Evolutionary conservation across 2,888 invertebrate genomes (phyloP), one percentile per base, ranked within the genome.

Genomic region (Lymantria monacha): DNA sequence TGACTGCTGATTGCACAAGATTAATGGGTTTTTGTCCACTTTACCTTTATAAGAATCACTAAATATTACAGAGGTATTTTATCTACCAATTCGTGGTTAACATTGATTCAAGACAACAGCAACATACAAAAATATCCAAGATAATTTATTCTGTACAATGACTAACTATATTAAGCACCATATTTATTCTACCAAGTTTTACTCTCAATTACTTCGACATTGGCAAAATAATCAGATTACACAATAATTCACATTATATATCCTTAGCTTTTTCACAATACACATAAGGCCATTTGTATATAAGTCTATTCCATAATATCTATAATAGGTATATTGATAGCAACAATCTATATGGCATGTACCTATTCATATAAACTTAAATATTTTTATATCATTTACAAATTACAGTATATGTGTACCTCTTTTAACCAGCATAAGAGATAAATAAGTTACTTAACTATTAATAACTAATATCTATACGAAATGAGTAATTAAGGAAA

Each of bases 101-200:
- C 53, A 63, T 65, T 53, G 59, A 60, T 63, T 57, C 42, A 59
- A 72, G 73, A 78, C 74, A 76, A 78, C 62, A 79, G 76, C 71
- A 72, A 72, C 72, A 81, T 86, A 85, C 74, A 87, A 87, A 85
- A 87, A 86, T 87, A 87, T 81, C 66, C 76, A 79, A 77, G 79
- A 81, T 66, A 88, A 90, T 91, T 91, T 86, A 89, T 90, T 91
- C 90, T 90, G 89, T 91, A 91, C 91, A 91, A 81, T 74, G 79
- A 83, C 89, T 90, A 90, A 86, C 87, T 89, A 87, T 87, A 76
- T 75, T 79, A 89, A 91, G 91, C 91, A 91, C 91, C 91, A 89
- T 87, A 81, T 81, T 85, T 79, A 84, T 84, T 83, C 79, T 80
- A 82, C 75, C 75, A 81, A 74, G 70, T 70, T 70, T 65, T 41